Evolutionary conservation across 2,797 vertebrate species (phyloP).

Genomic region (Eupleurogrammus muticus): DNA sequence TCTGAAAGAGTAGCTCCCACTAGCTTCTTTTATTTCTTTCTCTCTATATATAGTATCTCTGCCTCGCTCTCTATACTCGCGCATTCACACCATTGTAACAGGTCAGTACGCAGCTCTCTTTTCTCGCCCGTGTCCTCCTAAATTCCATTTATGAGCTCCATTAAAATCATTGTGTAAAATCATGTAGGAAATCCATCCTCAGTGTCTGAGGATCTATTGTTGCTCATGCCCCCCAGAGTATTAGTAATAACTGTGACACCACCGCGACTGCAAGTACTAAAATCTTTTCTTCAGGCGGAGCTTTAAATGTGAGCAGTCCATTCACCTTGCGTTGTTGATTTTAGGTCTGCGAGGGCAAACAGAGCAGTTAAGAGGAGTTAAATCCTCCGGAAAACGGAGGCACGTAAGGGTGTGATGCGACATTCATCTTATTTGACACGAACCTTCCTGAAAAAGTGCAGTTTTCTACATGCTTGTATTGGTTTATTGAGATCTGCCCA

Average conservation of each 20-base stretch:
- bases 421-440: slow-evolving; percentile 33
- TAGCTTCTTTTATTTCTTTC: slow-evolving; percentile 65
- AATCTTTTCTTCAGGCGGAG: slow-evolving; percentile 51
- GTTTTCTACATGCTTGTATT: slow-evolving; percentile 53
- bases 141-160: slow-evolving; percentile 77
- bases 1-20: slow-evolving; percentile 75
- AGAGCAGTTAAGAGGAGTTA: slow-evolving; percentile 22
- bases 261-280: slow-evolving; percentile 50
- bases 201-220: slow-evolving; percentile 63
- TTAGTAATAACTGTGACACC: slow-evolving; percentile 74
- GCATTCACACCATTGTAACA: slow-evolving; percentile 71
- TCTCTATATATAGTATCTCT: slow-evolving; percentile 58
- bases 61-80: slow-evolving; percentile 43
- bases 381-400: neutral
- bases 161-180: slow-evolving; percentile 82
- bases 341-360: slow-evolving; percentile 33
- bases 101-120: slow-evolving; percentile 61
- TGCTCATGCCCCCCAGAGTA: slow-evolving; percentile 46
- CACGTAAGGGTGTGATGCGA: slow-evolving; percentile 1
- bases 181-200: slow-evolving; percentile 78
- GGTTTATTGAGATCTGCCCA: slow-evolving; percentile 58
- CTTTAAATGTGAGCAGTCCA: slow-evolving; percentile 45
- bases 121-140: slow-evolving; percentile 71
- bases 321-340: slow-evolving; percentile 56
- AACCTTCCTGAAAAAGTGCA: slow-evolving; percentile 24